These are phyloP conservation scores for Anoura caudifer DNA, from an alignment of 2,113 vertebrate genomes.

Conservation along the genomic window DNA sequence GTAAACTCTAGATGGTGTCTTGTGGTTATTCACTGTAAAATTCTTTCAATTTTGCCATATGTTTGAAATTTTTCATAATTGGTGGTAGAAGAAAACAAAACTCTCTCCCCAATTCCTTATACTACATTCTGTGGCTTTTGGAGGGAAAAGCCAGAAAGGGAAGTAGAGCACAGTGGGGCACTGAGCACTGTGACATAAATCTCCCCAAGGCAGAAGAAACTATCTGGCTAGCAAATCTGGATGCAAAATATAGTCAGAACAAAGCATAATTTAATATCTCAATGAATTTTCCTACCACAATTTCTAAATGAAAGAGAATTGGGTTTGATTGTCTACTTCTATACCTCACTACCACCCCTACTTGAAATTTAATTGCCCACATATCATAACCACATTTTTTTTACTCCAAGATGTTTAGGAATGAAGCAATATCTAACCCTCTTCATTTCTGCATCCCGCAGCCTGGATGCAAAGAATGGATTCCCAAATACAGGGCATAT, in stretches of 20 bases:
- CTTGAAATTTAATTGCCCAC: background rate
- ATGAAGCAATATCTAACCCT: background rate
- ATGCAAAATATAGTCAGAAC: background rate
- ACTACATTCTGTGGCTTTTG: background rate
- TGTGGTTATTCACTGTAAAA: slow-evolving; percentile 36
- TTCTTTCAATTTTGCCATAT: slow-evolving; percentile 20
- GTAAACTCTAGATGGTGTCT: slow-evolving; percentile 15
- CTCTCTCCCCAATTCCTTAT: background rate
- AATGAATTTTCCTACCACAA: background rate
- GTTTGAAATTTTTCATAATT: slow-evolving; percentile 38
- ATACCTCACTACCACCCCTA: background rate
- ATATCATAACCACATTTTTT: slow-evolving; percentile 23
- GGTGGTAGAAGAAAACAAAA: slow-evolving; percentile 14
- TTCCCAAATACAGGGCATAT: background rate
- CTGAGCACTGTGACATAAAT: slow-evolving; percentile 13
- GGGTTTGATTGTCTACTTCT: background rate
- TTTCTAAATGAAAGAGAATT: slow-evolving; percentile 33
- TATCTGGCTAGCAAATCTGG: slow-evolving; percentile 29
- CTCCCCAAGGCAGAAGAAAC: slow-evolving; percentile 1
- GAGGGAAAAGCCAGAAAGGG: slow-evolving; percentile 14
- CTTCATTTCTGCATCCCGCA: background rate
- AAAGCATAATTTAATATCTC: slow-evolving; percentile 11
- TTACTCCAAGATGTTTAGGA: background rate
- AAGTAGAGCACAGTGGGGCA: background rate
- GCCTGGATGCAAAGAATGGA: background rate